A percentile compares a stretch with the other conserved stretches of the same genome.
phyloP scores from a whole-genome alignment of 1,140 invertebrate species.

The Nylanderia fulva region DNA sequence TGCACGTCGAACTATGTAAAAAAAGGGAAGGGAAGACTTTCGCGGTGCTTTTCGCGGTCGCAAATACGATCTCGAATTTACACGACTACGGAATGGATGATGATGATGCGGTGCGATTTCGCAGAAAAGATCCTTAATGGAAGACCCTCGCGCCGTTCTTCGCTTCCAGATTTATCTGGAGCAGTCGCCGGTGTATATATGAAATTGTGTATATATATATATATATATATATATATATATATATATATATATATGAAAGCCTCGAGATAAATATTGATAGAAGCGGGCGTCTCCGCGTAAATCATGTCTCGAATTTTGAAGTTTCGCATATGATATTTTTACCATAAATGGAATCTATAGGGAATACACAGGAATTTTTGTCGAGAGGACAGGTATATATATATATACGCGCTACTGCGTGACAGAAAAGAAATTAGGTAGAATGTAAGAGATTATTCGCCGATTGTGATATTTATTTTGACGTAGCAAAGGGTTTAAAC shows the following conservation, averaged over 20 bases:
- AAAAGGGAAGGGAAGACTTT: neutral
- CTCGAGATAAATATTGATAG: conserved; percentile 46
- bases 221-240: no score
- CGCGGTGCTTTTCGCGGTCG: neutral
- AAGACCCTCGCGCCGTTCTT: neutral
- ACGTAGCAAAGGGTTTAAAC: neutral
- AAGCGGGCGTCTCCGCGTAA: neutral
- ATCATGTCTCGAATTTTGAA: neutral
- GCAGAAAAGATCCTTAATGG: conserved; percentile 23
- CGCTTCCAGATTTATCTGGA: neutral
- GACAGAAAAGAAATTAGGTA: conserved; percentile 7
- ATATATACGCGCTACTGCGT: no score
- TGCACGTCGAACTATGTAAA: neutral
- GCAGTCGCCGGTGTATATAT: neutral
- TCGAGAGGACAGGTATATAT: no score
- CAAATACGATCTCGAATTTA: neutral
- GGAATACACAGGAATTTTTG: neutral
- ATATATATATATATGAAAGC: neutral
- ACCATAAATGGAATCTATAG: conserved; percentile 3
- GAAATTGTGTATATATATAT: no score
- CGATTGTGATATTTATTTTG: conserved; percentile 22
- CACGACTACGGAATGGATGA: neutral
- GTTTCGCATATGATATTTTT: conserved; percentile 16
- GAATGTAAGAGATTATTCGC: neutral
- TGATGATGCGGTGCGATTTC: neutral